These are phyloP conservation scores for Drosophila ohnishii DNA, from an alignment of 1,140 invertebrate genomes.

Conservation along the genomic window DNA sequence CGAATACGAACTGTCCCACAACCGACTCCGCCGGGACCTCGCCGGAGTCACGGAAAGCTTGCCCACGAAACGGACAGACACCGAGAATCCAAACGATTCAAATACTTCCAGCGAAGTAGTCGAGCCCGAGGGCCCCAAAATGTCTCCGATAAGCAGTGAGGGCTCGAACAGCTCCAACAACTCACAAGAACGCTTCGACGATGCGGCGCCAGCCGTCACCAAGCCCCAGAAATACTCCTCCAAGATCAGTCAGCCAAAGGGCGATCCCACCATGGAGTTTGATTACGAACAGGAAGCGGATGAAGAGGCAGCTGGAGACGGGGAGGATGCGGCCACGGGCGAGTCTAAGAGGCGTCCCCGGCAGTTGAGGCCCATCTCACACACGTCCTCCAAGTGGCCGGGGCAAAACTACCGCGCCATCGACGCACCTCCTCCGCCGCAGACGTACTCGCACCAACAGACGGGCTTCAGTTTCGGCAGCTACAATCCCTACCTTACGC, in stretches of 20 bases:
- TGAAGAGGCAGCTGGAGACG: constrained; percentile 24
- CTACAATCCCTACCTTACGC: constrained; percentile 76
- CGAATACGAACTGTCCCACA: constrained; percentile 58
- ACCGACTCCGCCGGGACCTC: constrained; percentile 65
- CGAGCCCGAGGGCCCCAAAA: constrained; percentile 21
- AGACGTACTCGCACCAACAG: constrained; percentile 28
- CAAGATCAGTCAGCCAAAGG: constrained; percentile 43
- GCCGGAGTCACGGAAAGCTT: constrained; percentile 3
- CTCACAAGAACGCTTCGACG: constrained; percentile 42
- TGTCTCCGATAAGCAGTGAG: constrained; percentile 15
- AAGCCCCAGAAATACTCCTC: constrained; percentile 51
- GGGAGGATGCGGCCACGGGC: constrained; percentile 47
- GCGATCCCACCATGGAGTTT: constrained; percentile 15
- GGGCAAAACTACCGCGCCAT: constrained; percentile 58
- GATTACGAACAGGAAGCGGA: constrained; percentile 21
- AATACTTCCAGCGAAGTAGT: constrained; percentile 46
- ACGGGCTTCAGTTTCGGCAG: constrained; percentile 60
- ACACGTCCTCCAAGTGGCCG: constrained; percentile 46
- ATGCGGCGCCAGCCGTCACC: constrained; percentile 2
- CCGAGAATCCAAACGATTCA: constrained; percentile 31
- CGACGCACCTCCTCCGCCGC: constrained; percentile 42
- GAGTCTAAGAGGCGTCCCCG: constrained; percentile 60
- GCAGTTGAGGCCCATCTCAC: constrained; percentile 59
- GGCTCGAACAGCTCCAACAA: constrained; percentile 41
- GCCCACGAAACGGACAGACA: constrained; percentile 4